A percentile compares a stretch with the other conserved stretches of the same genome.
Conservation (phyloP, 2,113 vertebrate species). For the Helogale parvula region DNA sequence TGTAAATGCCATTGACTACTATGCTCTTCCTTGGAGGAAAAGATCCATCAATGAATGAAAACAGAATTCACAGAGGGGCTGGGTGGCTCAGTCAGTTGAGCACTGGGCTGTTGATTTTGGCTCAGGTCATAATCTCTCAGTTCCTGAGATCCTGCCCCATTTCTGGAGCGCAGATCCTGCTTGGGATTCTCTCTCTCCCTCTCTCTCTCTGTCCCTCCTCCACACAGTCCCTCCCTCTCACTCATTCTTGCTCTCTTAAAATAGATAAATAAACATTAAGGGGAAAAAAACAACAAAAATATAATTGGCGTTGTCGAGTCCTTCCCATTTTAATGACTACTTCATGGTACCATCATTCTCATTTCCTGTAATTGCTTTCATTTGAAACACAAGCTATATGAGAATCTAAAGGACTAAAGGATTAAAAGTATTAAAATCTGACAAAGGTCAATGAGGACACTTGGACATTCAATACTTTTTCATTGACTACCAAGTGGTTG, state of each 20-base stretch:
- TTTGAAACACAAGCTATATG: neutral
- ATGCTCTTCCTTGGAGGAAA: neutral
- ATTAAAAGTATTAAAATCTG: neutral
- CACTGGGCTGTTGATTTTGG: too few relatives aligned
- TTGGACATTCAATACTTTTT: neutral
- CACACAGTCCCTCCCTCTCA: too few relatives aligned
- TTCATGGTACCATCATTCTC: neutral
- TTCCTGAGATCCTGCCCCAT: too few relatives aligned
- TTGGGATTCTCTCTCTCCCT: too few relatives aligned
- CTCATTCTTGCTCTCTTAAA: too few relatives aligned
- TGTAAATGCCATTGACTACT: neutral
- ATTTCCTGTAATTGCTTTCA: conserved; percentile 1
- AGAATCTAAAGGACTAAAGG: neutral
- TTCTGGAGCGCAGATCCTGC: too few relatives aligned
- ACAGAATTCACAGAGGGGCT: neutral
- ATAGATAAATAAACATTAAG: too few relatives aligned
- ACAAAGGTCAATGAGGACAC: neutral
- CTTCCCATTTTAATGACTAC: neutral
- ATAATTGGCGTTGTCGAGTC: neutral
- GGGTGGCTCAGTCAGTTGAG: too few relatives aligned
- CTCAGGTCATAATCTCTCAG: too few relatives aligned
- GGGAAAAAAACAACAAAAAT: too few relatives aligned
- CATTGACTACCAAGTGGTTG: neutral
- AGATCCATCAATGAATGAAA: neutral
- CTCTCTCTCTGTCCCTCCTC: too few relatives aligned